These are phyloP conservation scores for Pseudorhombus dupliciocellatus DNA, from an alignment of 2,113 vertebrate species.

Conservation along the genomic window DNA sequence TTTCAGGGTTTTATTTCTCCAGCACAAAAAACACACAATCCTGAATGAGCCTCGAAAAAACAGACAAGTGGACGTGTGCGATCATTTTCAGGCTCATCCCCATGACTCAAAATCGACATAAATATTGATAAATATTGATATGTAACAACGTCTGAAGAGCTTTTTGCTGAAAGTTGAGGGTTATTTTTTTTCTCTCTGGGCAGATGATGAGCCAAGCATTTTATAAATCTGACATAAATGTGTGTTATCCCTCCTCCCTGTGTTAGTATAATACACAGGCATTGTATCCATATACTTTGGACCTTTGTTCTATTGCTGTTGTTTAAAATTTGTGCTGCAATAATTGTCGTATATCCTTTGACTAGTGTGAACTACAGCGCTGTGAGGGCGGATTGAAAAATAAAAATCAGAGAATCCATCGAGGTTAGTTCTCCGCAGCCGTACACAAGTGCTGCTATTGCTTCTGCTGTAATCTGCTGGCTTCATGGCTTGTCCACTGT, in stretches of 20 bases:
- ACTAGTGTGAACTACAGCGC: background rate
- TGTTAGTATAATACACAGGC: too few relatives aligned
- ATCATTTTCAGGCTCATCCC: slow-evolving; percentile 28
- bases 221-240: too few relatives aligned
- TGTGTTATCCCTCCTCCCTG: too few relatives aligned
- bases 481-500: slow-evolving; percentile 58
- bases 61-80: slow-evolving; percentile 3
- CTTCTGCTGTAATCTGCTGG: slow-evolving; percentile 36
- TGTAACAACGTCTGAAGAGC: too few relatives aligned
- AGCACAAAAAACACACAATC: background rate
- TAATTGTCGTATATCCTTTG: background rate
- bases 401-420: slow-evolving; percentile 25
- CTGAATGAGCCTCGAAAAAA: background rate
- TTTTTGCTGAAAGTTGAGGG: too few relatives aligned
- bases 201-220: too few relatives aligned
- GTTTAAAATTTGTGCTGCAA: too few relatives aligned
- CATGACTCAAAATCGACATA: slow-evolving; percentile 6
- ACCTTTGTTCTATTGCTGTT: too few relatives aligned
- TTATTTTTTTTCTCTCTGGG: too few relatives aligned
- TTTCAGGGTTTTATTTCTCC: background rate
- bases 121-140: too few relatives aligned
- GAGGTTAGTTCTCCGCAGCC: background rate
- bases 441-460: slow-evolving; percentile 14
- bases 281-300: too few relatives aligned
- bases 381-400: background rate